Conservation (phyloP, 2,888 invertebrate species). For the Yponomeuta malinellus region DNA sequence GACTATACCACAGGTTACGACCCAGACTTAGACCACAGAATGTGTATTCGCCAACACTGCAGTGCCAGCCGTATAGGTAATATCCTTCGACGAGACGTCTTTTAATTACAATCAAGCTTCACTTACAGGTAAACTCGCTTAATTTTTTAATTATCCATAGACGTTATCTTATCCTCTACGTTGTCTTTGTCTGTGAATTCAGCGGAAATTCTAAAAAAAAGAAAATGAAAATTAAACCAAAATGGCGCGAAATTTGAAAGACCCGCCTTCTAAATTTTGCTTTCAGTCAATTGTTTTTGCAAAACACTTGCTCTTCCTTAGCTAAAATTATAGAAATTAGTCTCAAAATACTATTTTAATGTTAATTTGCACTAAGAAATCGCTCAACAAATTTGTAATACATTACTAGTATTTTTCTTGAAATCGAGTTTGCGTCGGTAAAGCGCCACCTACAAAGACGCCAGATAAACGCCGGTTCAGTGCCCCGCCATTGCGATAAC, state of each 20-base stretch:
- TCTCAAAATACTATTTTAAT: neutral
- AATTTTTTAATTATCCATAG: too few relatives aligned
- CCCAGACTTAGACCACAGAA: too few relatives aligned
- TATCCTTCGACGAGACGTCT: too few relatives aligned
- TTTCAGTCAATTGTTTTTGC: neutral
- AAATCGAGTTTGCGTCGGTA: neutral
- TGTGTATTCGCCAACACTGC: too few relatives aligned
- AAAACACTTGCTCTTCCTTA: neutral
- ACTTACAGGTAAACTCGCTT: too few relatives aligned
- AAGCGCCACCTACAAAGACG: conserved; percentile 70
- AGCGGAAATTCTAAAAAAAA: too few relatives aligned
- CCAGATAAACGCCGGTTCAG: conserved; percentile 43
- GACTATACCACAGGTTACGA: too few relatives aligned
- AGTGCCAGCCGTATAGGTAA: too few relatives aligned
- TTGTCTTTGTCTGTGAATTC: too few relatives aligned
- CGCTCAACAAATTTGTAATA: neutral
- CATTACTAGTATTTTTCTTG: neutral
- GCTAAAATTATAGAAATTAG: neutral
- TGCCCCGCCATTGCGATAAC: conserved; percentile 48
- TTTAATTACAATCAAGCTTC: too few relatives aligned
- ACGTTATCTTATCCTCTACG: too few relatives aligned
- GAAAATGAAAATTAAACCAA: neutral
- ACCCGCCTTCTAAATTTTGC: neutral
- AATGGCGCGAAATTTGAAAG: conserved; percentile 11
- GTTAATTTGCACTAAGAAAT: neutral